These are phyloP conservation scores for Xenopus borealis DNA, from an alignment of 2,113 vertebrate species.

Conservation along the genomic window DNA sequence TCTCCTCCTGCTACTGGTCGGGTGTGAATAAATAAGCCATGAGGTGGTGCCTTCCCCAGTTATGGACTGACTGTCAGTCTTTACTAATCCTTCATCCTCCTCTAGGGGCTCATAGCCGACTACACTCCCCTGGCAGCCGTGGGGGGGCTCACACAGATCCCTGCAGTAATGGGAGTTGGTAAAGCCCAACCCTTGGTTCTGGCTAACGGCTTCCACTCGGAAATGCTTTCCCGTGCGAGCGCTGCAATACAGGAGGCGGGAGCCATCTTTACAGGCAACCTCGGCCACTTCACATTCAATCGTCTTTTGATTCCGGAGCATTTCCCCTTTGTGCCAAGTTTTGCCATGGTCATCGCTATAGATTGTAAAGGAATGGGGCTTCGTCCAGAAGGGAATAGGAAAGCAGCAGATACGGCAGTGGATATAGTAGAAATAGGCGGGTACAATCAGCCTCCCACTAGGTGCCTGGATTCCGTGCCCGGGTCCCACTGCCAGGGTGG, in stretches of 20 bases:
- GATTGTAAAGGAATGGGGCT: conserved; percentile 73
- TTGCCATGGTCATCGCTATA: conserved; percentile 81
- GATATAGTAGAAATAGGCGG: conserved; percentile 78
- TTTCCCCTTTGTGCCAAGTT: conserved; percentile 69
- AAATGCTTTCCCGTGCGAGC: conserved; percentile 64
- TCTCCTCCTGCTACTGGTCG: conserved; percentile 64
- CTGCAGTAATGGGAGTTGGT: conserved; percentile 51
- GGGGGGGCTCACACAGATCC: conserved; percentile 63
- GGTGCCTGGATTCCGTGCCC: conserved; percentile 83
- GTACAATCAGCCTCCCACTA: conserved; percentile 78
- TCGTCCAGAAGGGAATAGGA: conserved; percentile 51
- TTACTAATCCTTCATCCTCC: background rate
- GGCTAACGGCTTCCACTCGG: conserved; percentile 76
- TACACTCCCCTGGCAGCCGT: conserved; percentile 89
- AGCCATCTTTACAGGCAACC: conserved; percentile 55
- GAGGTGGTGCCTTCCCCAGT: conserved; percentile 26
- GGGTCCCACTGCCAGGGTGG: conserved; percentile 87
- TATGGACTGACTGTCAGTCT: background rate
- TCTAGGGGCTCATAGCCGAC: conserved; percentile 68
- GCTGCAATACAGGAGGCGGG: conserved; percentile 78
- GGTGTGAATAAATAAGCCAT: conserved; percentile 88
- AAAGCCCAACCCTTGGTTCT: conserved; percentile 66
- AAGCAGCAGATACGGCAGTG: conserved; percentile 48
- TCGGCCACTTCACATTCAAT: conserved; percentile 86
- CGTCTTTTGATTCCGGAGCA: conserved; percentile 49